Conservation (phyloP, 2,113 vertebrate genomes). For the Pogonocichla stellata region DNA sequence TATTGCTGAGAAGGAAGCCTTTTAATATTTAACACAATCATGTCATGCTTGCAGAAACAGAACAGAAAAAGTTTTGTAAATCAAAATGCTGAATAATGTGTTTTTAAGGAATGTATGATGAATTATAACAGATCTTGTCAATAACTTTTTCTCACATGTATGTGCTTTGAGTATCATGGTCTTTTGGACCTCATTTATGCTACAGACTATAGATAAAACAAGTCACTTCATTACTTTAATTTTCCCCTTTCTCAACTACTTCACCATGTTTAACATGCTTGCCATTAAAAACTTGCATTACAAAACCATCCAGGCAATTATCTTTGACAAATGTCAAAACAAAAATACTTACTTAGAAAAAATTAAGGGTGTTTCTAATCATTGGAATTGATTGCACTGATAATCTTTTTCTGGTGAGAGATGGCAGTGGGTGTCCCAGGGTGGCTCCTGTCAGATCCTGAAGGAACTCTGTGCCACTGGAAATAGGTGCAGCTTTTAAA, state of each 20-base stretch:
- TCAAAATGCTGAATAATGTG: not conserved
- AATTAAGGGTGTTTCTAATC: not conserved
- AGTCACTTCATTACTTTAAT: not conserved
- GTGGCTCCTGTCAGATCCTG: not conserved
- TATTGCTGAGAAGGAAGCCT: not conserved
- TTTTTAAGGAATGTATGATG: not conserved
- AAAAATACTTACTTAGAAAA: not conserved
- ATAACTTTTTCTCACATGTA: not conserved
- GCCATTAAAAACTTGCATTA: not conserved
- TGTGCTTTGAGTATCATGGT: not conserved
- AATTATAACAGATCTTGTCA: not conserved
- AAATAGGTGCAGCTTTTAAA: not conserved
- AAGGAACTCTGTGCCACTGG: not conserved
- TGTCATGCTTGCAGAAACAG: not conserved
- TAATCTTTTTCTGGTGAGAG: not conserved
- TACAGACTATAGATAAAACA: not conserved
- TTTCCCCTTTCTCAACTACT: not conserved
- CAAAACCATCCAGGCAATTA: not conserved
- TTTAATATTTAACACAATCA: constrained; percentile 52
- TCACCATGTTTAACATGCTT: not conserved
- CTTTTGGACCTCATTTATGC: not conserved
- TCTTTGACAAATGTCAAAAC: not conserved
- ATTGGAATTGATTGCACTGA: not conserved
- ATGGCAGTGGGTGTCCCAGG: not conserved
- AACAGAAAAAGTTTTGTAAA: not conserved